Percentiles rank a stretch among this genome's conserved stretches.
Conservation (phyloP, 2,888 invertebrate species). For the Dastarcus helophoroides region DNA sequence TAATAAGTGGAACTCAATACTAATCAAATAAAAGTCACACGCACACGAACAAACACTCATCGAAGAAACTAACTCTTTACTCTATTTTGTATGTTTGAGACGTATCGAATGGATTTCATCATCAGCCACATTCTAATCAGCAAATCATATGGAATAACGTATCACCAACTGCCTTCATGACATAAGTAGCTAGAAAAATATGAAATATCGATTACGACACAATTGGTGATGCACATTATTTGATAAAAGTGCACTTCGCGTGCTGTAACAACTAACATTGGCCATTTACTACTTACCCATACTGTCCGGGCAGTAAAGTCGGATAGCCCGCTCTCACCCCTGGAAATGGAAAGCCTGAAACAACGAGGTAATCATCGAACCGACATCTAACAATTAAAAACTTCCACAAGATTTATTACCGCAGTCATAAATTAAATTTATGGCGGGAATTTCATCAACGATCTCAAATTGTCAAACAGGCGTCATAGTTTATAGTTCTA, state of each 20-base stretch:
- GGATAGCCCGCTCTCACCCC: slow-evolving; percentile 72
- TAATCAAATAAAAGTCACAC: slow-evolving; percentile 34
- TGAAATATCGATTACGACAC: slow-evolving; percentile 34
- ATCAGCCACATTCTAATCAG: slow-evolving; percentile 35
- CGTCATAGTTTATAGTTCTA: too few relatives aligned
- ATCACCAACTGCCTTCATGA: slow-evolving; percentile 35
- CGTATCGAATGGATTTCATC: slow-evolving; percentile 31
- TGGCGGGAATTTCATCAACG: too few relatives aligned
- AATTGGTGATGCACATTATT: slow-evolving; percentile 24
- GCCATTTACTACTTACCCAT: slow-evolving; percentile 61
- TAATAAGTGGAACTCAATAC: slow-evolving; percentile 25
- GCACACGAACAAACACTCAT: slow-evolving; percentile 39
- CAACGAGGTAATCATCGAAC: too few relatives aligned
- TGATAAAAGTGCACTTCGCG: slow-evolving; percentile 1
- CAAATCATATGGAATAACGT: slow-evolving; percentile 35
- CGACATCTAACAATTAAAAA: slow-evolving; percentile 9
- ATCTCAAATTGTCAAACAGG: too few relatives aligned
- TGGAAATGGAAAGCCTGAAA: slow-evolving; percentile 59
- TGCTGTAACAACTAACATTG: neutral
- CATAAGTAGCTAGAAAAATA: slow-evolving; percentile 36
- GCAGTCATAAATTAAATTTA: too few relatives aligned
- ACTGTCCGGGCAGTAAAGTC: slow-evolving; percentile 66
- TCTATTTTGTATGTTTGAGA: slow-evolving; percentile 31
- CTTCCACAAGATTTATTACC: too few relatives aligned
- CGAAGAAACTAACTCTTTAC: slow-evolving; percentile 38